Percentiles rank a stretch among this genome's conserved stretches.
Evolutionary conservation across 2,888 invertebrate species (phyloP).

Genomic region (Drosophila diplacantha): DNA sequence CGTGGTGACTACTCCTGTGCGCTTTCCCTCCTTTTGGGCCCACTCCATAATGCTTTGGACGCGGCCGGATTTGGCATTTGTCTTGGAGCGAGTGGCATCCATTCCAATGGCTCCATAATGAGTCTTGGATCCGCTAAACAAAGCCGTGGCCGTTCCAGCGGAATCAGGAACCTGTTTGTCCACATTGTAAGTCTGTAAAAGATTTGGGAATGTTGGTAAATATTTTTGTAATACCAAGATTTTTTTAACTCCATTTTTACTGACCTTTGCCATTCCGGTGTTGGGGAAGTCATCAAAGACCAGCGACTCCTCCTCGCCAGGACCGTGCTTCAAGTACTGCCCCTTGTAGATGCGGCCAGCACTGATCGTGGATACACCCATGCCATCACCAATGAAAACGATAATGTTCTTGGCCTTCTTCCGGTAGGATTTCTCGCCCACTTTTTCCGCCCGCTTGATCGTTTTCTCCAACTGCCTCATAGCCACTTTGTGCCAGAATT

Average conservation of each 20-base stretch:
- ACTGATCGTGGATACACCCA: constrained; percentile 83
- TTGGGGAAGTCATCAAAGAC: constrained; percentile 82
- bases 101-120: constrained; percentile 81
- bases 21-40: constrained; percentile 81
- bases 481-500: constrained; percentile 71
- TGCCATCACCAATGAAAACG: constrained; percentile 84
- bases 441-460: constrained; percentile 76
- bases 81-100: constrained; percentile 66
- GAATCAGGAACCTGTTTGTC: constrained; percentile 85
- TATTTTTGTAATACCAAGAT: not conserved
- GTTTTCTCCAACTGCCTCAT: constrained; percentile 73
- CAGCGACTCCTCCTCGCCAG: constrained; percentile 81
- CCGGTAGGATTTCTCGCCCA: constrained; percentile 67
- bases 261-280: constrained; percentile 82
- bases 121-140: constrained; percentile 82
- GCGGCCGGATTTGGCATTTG: constrained; percentile 77
- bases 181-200: constrained; percentile 82
- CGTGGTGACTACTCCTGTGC: constrained; percentile 83
- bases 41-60: constrained; percentile 80
- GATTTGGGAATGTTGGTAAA: not conserved
- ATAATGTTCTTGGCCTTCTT: constrained; percentile 81
- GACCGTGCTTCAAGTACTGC: constrained; percentile 74
- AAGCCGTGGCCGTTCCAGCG: constrained; percentile 84
- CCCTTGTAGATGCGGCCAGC: constrained; percentile 83
- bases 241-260: not conserved